These are phyloP conservation scores for Galendromus occidentalis DNA, from an alignment of 1,140 invertebrate species.

Conservation along the genomic window DNA sequence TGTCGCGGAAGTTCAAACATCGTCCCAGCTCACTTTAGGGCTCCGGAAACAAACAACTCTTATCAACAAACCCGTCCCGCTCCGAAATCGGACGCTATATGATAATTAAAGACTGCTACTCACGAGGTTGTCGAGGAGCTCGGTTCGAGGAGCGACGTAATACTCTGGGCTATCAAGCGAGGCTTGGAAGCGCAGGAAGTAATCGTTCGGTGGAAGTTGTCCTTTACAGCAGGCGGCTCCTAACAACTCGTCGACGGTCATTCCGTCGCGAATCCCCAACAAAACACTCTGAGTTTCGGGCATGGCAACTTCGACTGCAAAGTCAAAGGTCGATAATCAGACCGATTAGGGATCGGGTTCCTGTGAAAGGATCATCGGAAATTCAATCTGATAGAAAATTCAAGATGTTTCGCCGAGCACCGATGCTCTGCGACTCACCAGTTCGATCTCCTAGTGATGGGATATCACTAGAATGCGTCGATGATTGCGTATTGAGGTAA, in stretches of 20 bases:
- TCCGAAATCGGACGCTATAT: no score
- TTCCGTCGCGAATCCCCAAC: slow-evolving; percentile 62
- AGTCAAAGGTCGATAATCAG: slow-evolving; percentile 17
- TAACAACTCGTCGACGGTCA: slow-evolving; percentile 86
- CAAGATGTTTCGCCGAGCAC: no score
- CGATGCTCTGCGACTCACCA: neutral
- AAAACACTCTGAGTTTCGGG: slow-evolving; percentile 35
- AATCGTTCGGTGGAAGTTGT: slow-evolving; percentile 73
- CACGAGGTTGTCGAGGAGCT: slow-evolving; percentile 85
- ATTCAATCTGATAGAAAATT: no score
- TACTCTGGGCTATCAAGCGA: slow-evolving; percentile 83
- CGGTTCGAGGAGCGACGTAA: slow-evolving; percentile 73
- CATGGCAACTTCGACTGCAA: slow-evolving; percentile 27
- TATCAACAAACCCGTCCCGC: no score
- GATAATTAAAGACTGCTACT: no score
- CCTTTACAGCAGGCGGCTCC: slow-evolving; percentile 71
- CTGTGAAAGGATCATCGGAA: no score
- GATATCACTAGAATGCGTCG: slow-evolving; percentile 1
- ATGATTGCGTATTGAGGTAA: slow-evolving; percentile 9
- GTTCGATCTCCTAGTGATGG: slow-evolving; percentile 5
- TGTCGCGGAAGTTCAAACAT: no score
- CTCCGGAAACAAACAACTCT: no score
- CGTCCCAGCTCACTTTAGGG: no score
- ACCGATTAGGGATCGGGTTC: no score
- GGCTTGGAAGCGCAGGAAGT: slow-evolving; percentile 85